Evolutionary conservation across 2,888 invertebrate species (phyloP), one percentile per base, ranked within the genome.

Genomic region (Philaethria dido): DNA sequence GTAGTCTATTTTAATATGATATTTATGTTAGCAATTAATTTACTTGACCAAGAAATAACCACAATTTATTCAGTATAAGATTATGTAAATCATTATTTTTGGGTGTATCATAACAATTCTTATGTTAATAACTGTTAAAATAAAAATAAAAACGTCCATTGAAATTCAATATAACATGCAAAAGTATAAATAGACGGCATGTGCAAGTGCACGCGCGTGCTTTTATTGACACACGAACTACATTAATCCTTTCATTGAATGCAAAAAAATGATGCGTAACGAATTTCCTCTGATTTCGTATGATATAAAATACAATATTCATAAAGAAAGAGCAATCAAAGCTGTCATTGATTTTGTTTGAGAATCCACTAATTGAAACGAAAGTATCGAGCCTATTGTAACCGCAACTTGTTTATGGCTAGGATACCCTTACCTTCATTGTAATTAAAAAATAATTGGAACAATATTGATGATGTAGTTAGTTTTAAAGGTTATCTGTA

Each of bases 371-470:
- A 61, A 69, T 66, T 66, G 48, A 48, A 14, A 66, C 55, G 45
- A 68, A 66, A 65, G 16, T 22, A 33, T 44, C 45, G 45, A 50
- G 48, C 50, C 60, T 20, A 48, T 47, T 64, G 42, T 52, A 45
- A 47, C 65, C 65, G 47, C 69, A 44, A 65, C 55, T 68, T 65
- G 45, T 63, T 45, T 45, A 59, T 45, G 18, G 25, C 48, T 50
- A 25, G 25, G 29, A 50, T 50, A 25, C n/a, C 25, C 33, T 63
- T 62, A 62, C 52, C 54, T n/a, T 48, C 33, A 48, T 47, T 54
- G 8, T 44, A 39, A 55, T 47, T 25, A 45, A 55, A 65, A 48
- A 62, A 55, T 69, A 60, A 69, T 71, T 73, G 72, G 18, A 25
- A 39, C 11, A 39, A 11, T 55, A 59, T 39, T 62, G 25, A 62